Base-by-base conservation (phyloP, 2,797 vertebrate species). In the Podarcis siculus region DNA sequence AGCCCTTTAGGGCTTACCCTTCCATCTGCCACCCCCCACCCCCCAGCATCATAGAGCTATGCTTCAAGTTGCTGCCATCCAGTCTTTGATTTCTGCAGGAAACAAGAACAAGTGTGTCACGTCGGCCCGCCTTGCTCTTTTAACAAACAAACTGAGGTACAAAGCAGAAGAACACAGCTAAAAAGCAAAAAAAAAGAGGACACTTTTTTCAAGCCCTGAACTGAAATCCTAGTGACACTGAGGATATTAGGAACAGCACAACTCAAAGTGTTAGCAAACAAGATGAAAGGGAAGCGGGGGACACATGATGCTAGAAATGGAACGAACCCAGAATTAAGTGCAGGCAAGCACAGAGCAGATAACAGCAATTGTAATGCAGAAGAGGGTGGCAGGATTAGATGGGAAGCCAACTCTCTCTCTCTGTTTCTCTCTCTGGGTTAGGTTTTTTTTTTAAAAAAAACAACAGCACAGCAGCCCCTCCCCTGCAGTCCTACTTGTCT, bases 241-340 rank as follows among this genome's bases (percentile, higher is more conserved):
- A 85, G 87, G 83, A 27, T 75, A 77, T 86, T 94, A 94, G 91
- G 91, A 94, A 92, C 19, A 72, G 25, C 61, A 73, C 89, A 85
- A 35, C 79, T 66, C 73, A 61, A 85, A 84, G n/a, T 39, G 87
- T 72, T 32, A 69, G 79, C 42, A 90, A 92, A 86, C 32, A 64
- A 91, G 85, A 82, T 37, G 83, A 89, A 89, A 83, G 80, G 88
- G 93, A 88, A 9, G 30, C 12, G 0, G 61, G 49, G 72, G 87
- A 86, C 89, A 87, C 90, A 77, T 61, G 42, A 1, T 7, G 49
- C 13, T 78, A 55, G 86, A 8, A 66, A 79, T 39, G n/a, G 37
- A 77, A 17, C 49, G 32, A 77, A 21, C 72, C 76, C 79, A 87
- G 42, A 6, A 2, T 58, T 3, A 55, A 64, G 77, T 0, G 1